These are phyloP conservation scores for Zosterops lateralis DNA, from an alignment of 2,113 vertebrate genomes.

Conservation along the genomic window DNA sequence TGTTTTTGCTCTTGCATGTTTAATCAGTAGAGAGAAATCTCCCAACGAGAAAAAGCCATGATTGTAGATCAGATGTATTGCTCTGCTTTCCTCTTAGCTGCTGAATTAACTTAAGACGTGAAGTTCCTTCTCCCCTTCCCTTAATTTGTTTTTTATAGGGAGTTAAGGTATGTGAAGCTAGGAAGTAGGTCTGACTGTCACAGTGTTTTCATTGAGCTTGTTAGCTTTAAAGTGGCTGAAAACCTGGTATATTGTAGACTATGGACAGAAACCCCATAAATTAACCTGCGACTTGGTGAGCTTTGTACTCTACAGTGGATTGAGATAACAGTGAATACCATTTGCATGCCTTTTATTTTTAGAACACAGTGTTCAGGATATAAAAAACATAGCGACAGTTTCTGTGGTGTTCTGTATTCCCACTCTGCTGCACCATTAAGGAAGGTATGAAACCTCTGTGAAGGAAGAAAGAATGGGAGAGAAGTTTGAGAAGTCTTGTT, in stretches of 20 bases:
- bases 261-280: neutral
- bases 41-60: neutral
- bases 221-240: neutral
- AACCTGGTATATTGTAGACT: neutral
- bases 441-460: neutral
- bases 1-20: neutral
- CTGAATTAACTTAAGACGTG: neutral
- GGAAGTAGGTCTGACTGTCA: neutral
- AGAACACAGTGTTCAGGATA: neutral
- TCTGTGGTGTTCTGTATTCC: constrained; percentile 1
- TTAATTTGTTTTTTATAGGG: neutral
- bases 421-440: neutral
- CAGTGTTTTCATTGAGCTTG: neutral
- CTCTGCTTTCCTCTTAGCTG: neutral
- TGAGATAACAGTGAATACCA: neutral
- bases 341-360: constrained; percentile 24
- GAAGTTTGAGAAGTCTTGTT: neutral
- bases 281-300: neutral
- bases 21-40: neutral
- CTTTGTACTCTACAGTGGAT: neutral
- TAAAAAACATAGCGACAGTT: neutral
- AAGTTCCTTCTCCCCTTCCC: neutral
- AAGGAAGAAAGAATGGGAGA: neutral
- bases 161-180: neutral
- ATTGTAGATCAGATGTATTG: neutral